phyloP scores from a whole-genome alignment of 1,140 invertebrate species.

The Aphis gossypii region DNA sequence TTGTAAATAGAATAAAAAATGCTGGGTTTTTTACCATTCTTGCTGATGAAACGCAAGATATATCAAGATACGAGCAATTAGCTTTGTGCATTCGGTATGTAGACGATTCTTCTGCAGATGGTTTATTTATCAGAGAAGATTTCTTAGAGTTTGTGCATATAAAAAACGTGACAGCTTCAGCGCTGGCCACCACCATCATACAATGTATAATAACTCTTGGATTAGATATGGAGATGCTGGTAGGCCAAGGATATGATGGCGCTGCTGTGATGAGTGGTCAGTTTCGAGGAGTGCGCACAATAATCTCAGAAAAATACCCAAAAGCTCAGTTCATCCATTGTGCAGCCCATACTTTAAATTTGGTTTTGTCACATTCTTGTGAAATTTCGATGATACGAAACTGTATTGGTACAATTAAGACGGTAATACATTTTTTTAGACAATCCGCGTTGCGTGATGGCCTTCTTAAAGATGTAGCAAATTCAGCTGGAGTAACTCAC shows the following conservation, averaged over 20 bases:
- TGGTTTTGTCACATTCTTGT: not conserved
- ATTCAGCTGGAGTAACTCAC: not conserved
- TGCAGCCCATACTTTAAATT: not conserved
- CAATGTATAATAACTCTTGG: not conserved
- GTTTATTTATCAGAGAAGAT: not conserved
- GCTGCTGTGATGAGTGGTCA: not conserved
- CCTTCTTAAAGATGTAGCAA: not conserved
- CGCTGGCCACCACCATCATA: not conserved
- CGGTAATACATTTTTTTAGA: not conserved
- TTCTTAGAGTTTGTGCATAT: slow-evolving; percentile 14
- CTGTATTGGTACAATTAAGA: slow-evolving; percentile 10
- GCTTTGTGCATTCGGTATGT: not conserved
- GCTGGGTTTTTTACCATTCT: not conserved
- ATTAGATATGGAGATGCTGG: not conserved
- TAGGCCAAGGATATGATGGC: slow-evolving; percentile 32
- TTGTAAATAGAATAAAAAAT: slow-evolving; percentile 21
- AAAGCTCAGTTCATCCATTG: not conserved
- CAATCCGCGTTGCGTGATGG: slow-evolving; percentile 2
- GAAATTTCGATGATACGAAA: not conserved
- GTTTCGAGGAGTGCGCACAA: not conserved
- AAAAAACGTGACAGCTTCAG: not conserved
- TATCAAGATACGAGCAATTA: not conserved
- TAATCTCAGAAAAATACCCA: not conserved
- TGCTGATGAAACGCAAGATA: slow-evolving; percentile 11
- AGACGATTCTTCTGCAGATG: not conserved